A percentile compares a stretch with the other conserved stretches of the same genome.
phyloP scores from a whole-genome alignment of 2,797 vertebrate genomes.

The Carapus acus region DNA sequence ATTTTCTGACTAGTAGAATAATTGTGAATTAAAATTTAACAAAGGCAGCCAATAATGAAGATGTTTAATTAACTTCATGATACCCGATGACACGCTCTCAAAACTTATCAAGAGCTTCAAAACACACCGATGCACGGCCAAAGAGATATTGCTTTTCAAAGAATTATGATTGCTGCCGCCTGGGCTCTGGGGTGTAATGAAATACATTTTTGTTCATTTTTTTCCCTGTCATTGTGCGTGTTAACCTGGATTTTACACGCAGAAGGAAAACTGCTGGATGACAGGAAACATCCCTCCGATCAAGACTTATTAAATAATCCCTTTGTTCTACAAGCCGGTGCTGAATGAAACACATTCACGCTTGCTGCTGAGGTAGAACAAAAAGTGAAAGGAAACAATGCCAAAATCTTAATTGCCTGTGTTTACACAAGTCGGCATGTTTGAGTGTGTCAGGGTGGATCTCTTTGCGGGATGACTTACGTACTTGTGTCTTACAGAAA shows the following conservation, averaged over 20 bases:
- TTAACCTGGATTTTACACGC: conserved; percentile 64
- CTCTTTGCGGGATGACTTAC: conserved; percentile 56
- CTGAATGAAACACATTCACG: conserved; percentile 41
- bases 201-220: conserved; percentile 68
- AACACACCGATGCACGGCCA: conserved; percentile 53
- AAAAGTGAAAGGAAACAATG: conserved; percentile 58
- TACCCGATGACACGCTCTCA: conserved; percentile 49
- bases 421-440: conserved; percentile 58
- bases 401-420: conserved; percentile 55
- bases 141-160: conserved; percentile 62
- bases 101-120: conserved; percentile 63
- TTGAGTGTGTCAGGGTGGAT: conserved; percentile 56
- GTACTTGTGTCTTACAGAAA: conserved; percentile 62
- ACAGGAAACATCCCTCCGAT: conserved; percentile 62
- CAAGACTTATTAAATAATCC: conserved; percentile 65
- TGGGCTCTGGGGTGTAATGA: conserved; percentile 63
- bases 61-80: conserved; percentile 58
- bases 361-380: conserved; percentile 42
- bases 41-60: conserved; percentile 36
- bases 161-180: conserved; percentile 66
- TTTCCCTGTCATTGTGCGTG: conserved; percentile 56
- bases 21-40: no score
- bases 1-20: no score
- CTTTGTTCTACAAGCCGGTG: conserved; percentile 65
- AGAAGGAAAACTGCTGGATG: conserved; percentile 35